Percentiles rank a stretch among this genome's conserved stretches.
Conservation (phyloP, 2,113 vertebrate genomes). For the Gymnarchus niloticus region DNA sequence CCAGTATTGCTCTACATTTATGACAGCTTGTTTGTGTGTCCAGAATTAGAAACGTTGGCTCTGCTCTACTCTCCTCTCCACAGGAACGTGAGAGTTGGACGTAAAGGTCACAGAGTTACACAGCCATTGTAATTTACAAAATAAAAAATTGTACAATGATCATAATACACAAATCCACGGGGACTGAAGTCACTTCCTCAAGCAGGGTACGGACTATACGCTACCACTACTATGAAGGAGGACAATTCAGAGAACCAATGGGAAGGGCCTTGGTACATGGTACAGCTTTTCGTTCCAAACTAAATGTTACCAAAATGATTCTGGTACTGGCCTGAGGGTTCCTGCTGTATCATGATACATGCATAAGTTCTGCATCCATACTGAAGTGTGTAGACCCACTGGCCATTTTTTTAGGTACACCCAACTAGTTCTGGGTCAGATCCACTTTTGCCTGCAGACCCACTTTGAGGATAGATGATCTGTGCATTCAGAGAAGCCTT, state of each 20-base stretch:
- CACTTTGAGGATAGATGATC: too few relatives aligned
- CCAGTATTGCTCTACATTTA: neutral
- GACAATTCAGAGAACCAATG: neutral
- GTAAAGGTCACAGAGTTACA: neutral
- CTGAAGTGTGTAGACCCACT: neutral
- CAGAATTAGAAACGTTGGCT: neutral
- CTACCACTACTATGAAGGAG: too few relatives aligned
- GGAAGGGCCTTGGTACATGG: neutral
- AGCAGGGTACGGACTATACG: too few relatives aligned
- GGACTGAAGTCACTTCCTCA: neutral
- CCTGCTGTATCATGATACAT: neutral
- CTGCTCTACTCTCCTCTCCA: neutral
- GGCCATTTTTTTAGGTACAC: neutral
- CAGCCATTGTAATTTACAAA: neutral
- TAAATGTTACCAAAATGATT: neutral
- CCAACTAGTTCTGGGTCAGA: neutral
- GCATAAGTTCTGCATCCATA: neutral
- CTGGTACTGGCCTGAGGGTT: neutral
- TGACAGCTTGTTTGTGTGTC: neutral
- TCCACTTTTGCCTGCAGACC: neutral
- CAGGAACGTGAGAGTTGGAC: neutral
- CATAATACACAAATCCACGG: neutral
- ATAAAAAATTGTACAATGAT: neutral
- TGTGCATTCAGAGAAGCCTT: too few relatives aligned
- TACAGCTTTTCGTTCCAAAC: neutral